Evolutionary conservation across 2,797 vertebrate genomes (phyloP).

Genomic region (Poecilia velifera): DNA sequence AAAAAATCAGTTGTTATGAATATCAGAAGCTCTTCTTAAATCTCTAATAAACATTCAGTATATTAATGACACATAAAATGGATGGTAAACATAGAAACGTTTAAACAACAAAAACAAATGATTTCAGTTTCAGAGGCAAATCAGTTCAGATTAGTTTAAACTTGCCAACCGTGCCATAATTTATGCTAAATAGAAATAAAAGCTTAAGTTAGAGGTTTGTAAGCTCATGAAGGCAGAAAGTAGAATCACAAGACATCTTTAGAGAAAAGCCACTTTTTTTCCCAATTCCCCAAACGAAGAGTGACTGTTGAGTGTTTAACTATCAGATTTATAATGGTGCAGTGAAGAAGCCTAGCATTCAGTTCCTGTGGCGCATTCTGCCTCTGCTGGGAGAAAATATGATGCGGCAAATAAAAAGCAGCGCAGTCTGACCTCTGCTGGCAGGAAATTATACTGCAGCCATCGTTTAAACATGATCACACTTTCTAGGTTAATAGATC

Average conservation of each 20-base stretch:
- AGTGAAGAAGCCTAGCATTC: constrained; percentile 5
- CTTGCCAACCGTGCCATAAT: constrained; percentile 29
- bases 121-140: constrained; percentile 37
- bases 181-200: constrained; percentile 37
- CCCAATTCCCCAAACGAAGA: constrained; percentile 4
- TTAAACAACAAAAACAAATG: constrained; percentile 4
- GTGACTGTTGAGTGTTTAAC: not conserved
- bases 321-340: constrained; percentile 15
- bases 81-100: not conserved
- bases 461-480: not conserved
- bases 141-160: constrained; percentile 33
- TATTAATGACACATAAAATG: constrained; percentile 4
- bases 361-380: constrained; percentile 49
- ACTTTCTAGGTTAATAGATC: not conserved
- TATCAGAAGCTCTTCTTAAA: not conserved
- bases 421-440: constrained; percentile 71
- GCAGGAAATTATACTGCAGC: constrained; percentile 20
- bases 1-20: not conserved
- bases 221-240: constrained; percentile 28
- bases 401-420: not conserved
- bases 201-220: constrained; percentile 44
- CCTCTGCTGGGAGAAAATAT: constrained; percentile 58
- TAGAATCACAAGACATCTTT: constrained; percentile 28
- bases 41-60: not conserved
- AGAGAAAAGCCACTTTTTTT: constrained; percentile 19